A percentile compares a stretch with the other conserved stretches of the same genome.
Conservation (phyloP, 2,797 vertebrate genomes). For the Mareca penelope region DNA sequence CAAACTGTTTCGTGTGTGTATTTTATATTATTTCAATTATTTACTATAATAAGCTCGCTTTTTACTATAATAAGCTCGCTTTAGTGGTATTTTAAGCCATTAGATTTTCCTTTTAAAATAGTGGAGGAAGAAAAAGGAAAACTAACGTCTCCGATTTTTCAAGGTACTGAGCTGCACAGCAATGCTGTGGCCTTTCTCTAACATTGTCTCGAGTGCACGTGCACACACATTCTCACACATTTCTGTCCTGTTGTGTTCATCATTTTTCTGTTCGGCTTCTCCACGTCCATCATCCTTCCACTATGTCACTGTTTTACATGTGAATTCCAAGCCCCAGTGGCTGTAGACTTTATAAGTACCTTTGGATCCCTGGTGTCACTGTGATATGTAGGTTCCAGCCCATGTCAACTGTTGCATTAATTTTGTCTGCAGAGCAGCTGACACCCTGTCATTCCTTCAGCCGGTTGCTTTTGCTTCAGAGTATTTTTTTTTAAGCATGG, state of each 20-base stretch:
- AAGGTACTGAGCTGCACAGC: too few species aligned
- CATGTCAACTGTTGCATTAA: background rate
- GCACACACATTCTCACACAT: background rate
- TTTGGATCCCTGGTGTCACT: background rate
- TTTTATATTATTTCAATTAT: rapidly evolving
- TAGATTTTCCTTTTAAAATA: background rate
- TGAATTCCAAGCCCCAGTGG: background rate
- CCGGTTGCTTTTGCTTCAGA: background rate
- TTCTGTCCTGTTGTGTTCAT: background rate
- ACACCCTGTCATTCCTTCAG: background rate
- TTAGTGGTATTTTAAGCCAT: background rate
- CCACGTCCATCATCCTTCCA: rapidly evolving
- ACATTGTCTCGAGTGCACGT: rapidly evolving
- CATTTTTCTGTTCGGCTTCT: background rate
- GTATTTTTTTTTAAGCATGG: background rate
- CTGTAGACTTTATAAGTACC: background rate
- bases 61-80: background rate
- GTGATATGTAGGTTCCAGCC: background rate
- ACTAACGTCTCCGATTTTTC: background rate
- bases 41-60: background rate
- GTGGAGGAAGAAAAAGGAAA: background rate
- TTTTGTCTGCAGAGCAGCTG: background rate
- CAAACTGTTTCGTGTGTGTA: background rate
- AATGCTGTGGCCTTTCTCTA: background rate
- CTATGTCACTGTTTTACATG: background rate